Conservation (phyloP, 2,888 invertebrate species). For the Xiphydria camelus region DNA sequence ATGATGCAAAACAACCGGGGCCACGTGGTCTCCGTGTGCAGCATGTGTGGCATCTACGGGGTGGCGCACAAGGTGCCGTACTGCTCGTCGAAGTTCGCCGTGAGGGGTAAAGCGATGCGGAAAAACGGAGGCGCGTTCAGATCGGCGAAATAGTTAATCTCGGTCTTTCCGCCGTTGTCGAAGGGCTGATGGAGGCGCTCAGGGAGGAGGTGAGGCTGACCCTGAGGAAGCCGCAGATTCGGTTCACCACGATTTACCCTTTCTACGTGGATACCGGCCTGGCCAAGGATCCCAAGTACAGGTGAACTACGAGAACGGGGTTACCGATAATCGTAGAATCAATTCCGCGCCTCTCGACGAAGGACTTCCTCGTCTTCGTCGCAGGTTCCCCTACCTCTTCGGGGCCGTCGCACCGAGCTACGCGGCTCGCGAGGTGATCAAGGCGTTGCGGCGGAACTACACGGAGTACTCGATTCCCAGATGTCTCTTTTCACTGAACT, state of each 20-base stretch:
- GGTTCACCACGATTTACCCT: conserved; percentile 63
- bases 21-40: conserved; percentile 56
- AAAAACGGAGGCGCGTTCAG: no score
- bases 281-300: conserved; percentile 51
- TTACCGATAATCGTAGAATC: not conserved
- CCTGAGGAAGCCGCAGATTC: conserved; percentile 38
- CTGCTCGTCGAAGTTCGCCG: conserved; percentile 58
- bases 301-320: conserved; percentile 33
- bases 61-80: conserved; percentile 55
- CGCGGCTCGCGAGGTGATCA: conserved; percentile 41
- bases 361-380: conserved; percentile 1
- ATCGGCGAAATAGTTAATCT: no score
- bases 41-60: conserved; percentile 56
- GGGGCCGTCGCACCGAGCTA: conserved; percentile 35
- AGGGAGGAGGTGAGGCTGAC: conserved; percentile 39
- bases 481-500: conserved; percentile 36
- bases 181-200: conserved; percentile 48
- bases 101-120: conserved; percentile 57
- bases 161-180: no score
- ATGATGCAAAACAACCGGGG: conserved; percentile 55
- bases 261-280: conserved; percentile 60
- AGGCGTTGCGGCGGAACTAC: conserved; percentile 43
- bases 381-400: conserved; percentile 43
- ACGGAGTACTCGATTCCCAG: conserved; percentile 45
- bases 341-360: no score